Conservation (phyloP, 2,113 vertebrate genomes). For the Kryptolebias marmoratus region DNA sequence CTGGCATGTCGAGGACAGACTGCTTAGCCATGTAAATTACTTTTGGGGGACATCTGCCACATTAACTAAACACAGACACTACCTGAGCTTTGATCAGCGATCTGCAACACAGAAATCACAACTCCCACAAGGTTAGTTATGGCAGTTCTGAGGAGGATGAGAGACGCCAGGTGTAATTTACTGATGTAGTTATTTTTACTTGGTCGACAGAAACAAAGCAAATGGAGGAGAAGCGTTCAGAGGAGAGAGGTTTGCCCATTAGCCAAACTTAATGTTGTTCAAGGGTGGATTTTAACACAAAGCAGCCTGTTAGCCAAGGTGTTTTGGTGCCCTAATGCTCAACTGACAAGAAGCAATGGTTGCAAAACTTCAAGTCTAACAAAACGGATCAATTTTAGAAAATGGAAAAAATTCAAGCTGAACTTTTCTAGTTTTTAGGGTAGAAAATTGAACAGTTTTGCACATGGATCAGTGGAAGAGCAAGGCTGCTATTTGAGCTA, state of each 20-base stretch:
- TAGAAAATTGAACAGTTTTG: too few relatives aligned
- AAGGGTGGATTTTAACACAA: too few relatives aligned
- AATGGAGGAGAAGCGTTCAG: too few relatives aligned
- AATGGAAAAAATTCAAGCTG: not conserved
- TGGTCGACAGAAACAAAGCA: too few relatives aligned
- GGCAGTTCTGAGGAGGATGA: not conserved
- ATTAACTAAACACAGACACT: constrained; percentile 8
- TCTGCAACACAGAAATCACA: not conserved
- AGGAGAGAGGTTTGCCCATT: too few relatives aligned
- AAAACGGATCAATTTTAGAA: not conserved
- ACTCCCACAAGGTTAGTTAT: not conserved
- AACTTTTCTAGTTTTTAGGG: too few relatives aligned
- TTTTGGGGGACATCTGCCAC: constrained; percentile 27
- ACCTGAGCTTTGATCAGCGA: constrained; percentile 13
- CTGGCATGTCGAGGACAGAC: constrained; percentile 19
- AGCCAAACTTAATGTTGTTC: too few relatives aligned
- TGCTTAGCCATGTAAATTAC: constrained; percentile 55
- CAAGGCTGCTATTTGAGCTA: too few relatives aligned
- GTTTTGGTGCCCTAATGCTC: too few relatives aligned
- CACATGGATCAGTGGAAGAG: too few relatives aligned
- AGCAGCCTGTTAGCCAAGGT: too few relatives aligned
- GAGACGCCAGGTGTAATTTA: not conserved
- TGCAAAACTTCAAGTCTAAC: not conserved
- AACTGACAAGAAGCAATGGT: not conserved
- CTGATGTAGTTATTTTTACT: not conserved